Percentiles rank a stretch among this genome's conserved stretches.
Conservation (phyloP, 2,797 vertebrate genomes). For the Nannoperca australis region DNA sequence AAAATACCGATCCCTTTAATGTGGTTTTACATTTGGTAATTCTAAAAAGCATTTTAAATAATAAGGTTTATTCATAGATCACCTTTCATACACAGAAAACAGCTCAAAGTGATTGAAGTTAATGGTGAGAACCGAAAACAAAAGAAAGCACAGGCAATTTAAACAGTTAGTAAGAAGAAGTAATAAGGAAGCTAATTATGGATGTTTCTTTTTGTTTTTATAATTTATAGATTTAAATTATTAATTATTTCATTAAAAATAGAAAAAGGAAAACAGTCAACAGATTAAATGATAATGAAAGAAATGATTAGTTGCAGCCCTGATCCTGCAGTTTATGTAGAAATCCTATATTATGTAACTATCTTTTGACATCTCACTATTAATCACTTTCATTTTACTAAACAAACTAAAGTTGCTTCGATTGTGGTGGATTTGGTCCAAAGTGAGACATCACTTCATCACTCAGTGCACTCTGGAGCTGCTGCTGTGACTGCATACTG, state of each 20-base stretch:
- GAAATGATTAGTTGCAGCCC: background rate
- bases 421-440: conserved; percentile 11
- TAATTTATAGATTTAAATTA: background rate
- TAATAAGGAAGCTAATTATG: background rate
- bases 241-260: background rate
- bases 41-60: background rate
- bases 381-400: background rate
- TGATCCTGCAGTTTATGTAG: background rate
- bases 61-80: background rate
- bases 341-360: background rate
- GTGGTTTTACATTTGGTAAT: background rate
- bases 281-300: background rate
- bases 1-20: background rate
- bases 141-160: background rate
- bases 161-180: background rate
- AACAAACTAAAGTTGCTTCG: background rate
- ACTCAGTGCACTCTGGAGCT: conserved; percentile 5
- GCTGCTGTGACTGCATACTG: conserved; percentile 34
- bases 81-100: background rate
- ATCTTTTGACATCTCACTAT: background rate
- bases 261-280: background rate
- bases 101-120: background rate
- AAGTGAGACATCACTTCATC: conserved; percentile 21
- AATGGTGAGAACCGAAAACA: background rate
- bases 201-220: background rate